Percentiles rank a stretch among this genome's conserved stretches.
phyloP scores from a whole-genome alignment of 2,113 vertebrate genomes.

The Naja naja region DNA sequence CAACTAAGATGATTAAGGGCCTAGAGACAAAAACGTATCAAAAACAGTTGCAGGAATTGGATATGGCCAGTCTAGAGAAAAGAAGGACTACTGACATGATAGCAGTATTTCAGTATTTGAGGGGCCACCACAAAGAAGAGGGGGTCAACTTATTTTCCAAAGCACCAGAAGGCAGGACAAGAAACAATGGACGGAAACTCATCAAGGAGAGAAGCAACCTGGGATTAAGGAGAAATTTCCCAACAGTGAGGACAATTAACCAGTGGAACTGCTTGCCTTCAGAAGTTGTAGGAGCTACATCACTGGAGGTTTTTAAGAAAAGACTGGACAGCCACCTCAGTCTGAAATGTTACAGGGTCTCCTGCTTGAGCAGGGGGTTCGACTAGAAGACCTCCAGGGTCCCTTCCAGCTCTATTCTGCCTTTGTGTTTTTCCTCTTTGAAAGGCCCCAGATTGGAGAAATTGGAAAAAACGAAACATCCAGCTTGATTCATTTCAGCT shows the following conservation, averaged over 20 bases:
- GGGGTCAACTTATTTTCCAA: too few relatives aligned
- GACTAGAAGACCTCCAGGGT: not conserved
- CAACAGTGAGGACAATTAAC: not conserved
- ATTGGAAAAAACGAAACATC: not conserved
- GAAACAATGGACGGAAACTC: not conserved
- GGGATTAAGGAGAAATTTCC: not conserved
- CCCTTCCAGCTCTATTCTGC: not conserved
- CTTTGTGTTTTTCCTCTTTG: not conserved
- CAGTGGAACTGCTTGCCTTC: not conserved
- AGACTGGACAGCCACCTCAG: not conserved
- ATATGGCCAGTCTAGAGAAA: not conserved
- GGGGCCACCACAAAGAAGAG: not conserved
- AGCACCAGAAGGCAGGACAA: not conserved
- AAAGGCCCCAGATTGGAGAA: not conserved
- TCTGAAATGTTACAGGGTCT: not conserved
- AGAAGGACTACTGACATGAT: not conserved
- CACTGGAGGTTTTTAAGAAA: not conserved
- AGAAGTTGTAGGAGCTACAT: not conserved
- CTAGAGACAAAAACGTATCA: too few relatives aligned
- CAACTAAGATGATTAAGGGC: not conserved
- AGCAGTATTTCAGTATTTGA: not conserved
- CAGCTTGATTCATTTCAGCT: not conserved
- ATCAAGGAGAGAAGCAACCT: not conserved
- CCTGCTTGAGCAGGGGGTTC: not conserved
- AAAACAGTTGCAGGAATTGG: not conserved